phyloP scores from a whole-genome alignment of 2,797 vertebrate genomes.

The Trachurus trachurus region DNA sequence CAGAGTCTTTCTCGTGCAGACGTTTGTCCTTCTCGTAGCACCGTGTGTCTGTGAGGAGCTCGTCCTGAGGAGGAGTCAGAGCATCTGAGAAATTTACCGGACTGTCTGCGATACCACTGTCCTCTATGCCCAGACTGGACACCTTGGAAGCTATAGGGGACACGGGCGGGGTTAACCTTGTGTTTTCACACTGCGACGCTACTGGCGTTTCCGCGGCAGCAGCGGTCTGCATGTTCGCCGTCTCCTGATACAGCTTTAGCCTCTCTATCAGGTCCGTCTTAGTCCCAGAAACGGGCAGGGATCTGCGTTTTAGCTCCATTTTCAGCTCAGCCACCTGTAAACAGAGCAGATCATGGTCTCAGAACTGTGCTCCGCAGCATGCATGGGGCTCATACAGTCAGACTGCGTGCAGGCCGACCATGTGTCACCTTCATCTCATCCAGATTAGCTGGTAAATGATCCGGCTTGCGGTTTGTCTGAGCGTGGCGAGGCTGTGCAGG shows the following conservation, averaged over 20 bases:
- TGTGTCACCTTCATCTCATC: conserved; percentile 96
- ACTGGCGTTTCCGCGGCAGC: conserved; percentile 52
- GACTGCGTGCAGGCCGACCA: conserved; percentile 14
- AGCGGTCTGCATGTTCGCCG: conserved; percentile 75
- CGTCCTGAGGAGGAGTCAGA: conserved; percentile 77
- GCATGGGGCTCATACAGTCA: conserved; percentile 4
- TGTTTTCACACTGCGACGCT: conserved; percentile 73
- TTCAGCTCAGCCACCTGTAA: conserved; percentile 96
- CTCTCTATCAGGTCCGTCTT: conserved; percentile 96
- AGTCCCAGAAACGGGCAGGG: conserved; percentile 95
- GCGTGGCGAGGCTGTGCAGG: conserved; percentile 77
- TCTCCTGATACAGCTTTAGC: conserved; percentile 91
- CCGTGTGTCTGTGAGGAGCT: conserved; percentile 80
- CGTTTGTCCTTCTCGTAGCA: conserved; percentile 90
- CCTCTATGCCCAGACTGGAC: conserved; percentile 88
- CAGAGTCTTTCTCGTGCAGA: conserved; percentile 94
- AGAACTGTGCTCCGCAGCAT: not conserved
- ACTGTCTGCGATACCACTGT: conserved; percentile 82
- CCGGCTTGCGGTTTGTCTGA: conserved; percentile 81
- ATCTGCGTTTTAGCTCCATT: conserved; percentile 94
- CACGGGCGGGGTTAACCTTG: conserved; percentile 87
- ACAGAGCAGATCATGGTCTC: conserved; percentile 13
- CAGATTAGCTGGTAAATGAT: conserved; percentile 90
- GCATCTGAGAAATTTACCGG: conserved; percentile 84
- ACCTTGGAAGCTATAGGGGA: conserved; percentile 92